Percentiles rank a stretch among this genome's conserved stretches.
These are phyloP conservation scores for Drosophila meridiana DNA, from an alignment of 2,888 invertebrate species.

Conservation along the genomic window DNA sequence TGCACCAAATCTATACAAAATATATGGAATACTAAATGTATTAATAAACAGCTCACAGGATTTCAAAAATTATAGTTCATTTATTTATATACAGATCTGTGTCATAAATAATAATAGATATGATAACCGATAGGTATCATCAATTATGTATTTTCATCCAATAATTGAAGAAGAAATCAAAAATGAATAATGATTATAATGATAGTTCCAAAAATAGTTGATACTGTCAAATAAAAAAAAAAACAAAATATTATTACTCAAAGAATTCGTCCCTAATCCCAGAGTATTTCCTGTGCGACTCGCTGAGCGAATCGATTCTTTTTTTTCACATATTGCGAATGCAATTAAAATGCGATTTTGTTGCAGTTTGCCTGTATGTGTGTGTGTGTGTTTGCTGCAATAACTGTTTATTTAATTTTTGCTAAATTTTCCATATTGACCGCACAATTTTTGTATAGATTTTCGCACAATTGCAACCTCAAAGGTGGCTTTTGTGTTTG, in stretches of 20 bases:
- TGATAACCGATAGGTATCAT: too few relatives aligned
- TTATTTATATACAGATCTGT: too few relatives aligned
- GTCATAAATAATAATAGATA: too few relatives aligned
- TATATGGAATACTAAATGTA: too few relatives aligned
- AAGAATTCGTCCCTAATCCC: not conserved
- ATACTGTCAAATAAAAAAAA: not conserved
- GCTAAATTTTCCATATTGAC: slow-evolving; percentile 61
- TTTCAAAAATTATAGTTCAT: too few relatives aligned
- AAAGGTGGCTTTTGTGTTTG: slow-evolving; percentile 78
- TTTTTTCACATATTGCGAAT: slow-evolving; percentile 40
- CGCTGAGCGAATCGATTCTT: not conserved
- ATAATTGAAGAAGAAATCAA: too few relatives aligned
- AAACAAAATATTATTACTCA: not conserved
- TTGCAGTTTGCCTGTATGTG: slow-evolving; percentile 5
- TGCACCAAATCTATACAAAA: too few relatives aligned
- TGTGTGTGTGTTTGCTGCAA: slow-evolving; percentile 27
- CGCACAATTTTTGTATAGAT: slow-evolving; percentile 55
- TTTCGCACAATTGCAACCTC: slow-evolving; percentile 62
- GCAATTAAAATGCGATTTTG: slow-evolving; percentile 74
- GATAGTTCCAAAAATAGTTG: not conserved
- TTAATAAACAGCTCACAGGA: too few relatives aligned
- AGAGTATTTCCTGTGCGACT: slow-evolving; percentile 30
- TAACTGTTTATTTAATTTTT: slow-evolving; percentile 65
- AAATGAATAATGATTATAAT: too few relatives aligned
- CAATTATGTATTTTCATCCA: too few relatives aligned